Conservation (phyloP, 2,113 vertebrate species). For the Saguinus midas region DNA sequence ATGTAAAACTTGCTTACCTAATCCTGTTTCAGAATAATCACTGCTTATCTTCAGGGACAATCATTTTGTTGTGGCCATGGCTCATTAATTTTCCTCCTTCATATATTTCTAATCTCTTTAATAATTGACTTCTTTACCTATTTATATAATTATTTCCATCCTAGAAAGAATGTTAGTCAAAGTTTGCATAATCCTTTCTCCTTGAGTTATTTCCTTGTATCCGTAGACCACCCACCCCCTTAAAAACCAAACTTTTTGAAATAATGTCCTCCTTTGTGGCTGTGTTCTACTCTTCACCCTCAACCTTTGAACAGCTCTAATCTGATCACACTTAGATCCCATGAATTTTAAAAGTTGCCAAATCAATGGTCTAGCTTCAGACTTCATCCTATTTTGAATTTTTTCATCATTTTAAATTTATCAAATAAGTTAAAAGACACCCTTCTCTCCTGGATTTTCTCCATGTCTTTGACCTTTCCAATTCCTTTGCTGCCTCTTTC, state of each 20-base stretch:
- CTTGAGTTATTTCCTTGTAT: not conserved
- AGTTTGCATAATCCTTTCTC: not conserved
- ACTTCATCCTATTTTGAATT: not conserved
- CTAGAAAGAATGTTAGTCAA: not conserved
- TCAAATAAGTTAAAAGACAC: not conserved
- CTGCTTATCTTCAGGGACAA: not conserved
- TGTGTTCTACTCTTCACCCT: not conserved
- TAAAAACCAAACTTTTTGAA: not conserved
- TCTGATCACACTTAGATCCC: not conserved
- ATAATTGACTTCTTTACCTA: not conserved
- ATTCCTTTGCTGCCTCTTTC: not conserved
- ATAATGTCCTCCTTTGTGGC: not conserved
- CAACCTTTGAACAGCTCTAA: not conserved
- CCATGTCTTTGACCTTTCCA: not conserved
- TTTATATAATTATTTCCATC: not conserved
- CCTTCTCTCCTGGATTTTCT: not conserved
- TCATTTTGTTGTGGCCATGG: not conserved
- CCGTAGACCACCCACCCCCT: fast-evolving
- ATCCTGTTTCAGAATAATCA: not conserved
- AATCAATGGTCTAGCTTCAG: not conserved
- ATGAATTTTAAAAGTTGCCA: not conserved
- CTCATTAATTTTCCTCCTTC: not conserved
- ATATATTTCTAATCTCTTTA: not conserved
- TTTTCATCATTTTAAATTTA: not conserved
- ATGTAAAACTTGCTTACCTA: not conserved